Conservation (phyloP, 2,113 vertebrate species). For the Anseranas semipalmata region DNA sequence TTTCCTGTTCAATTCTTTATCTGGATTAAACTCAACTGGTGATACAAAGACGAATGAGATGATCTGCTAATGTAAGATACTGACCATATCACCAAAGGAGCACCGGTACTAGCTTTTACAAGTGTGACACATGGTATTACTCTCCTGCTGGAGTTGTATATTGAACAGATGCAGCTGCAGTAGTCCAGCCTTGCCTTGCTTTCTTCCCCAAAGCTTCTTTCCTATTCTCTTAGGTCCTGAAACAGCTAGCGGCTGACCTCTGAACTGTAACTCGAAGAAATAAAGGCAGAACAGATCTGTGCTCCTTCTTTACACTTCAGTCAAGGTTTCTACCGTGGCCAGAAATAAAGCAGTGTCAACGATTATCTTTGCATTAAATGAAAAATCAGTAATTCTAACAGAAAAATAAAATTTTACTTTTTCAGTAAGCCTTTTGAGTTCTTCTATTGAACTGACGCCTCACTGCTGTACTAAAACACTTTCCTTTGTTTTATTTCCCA, state of each 20-base stretch:
- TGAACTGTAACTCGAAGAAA: neutral
- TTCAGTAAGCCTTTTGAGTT: neutral
- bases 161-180: neutral
- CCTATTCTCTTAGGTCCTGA: neutral
- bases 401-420: neutral
- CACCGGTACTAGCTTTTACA: neutral
- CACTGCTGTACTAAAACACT: neutral
- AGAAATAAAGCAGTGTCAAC: rapidly evolving
- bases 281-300: neutral
- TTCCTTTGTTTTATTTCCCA: neutral
- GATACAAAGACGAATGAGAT: neutral
- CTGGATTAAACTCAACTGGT: neutral
- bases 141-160: neutral
- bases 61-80: neutral
- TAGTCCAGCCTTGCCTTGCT: neutral
- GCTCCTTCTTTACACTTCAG: neutral
- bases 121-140: neutral
- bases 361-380: neutral
- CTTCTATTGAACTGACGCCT: neutral
- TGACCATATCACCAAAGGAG: neutral
- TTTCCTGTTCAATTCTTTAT: neutral
- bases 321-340: neutral
- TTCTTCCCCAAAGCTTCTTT: neutral
- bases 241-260: neutral
- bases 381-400: neutral